Conservation (phyloP, 2,888 invertebrate genomes). For the Rotaria macrura region DNA sequence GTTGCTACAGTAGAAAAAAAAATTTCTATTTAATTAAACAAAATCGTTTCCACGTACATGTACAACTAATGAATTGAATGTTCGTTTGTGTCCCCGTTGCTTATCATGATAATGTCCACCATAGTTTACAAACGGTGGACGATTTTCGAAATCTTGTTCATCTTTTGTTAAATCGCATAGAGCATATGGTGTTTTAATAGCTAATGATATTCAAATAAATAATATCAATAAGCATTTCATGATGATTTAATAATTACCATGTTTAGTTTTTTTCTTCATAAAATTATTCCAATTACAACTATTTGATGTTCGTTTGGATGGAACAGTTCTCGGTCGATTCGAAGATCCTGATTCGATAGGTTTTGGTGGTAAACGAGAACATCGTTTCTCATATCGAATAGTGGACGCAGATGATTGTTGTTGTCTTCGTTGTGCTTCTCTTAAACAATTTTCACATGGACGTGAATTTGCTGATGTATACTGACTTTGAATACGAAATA, state of each 20-base stretch:
- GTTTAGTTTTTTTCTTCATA: background rate
- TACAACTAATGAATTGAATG: background rate
- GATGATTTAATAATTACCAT: background rate
- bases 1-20: background rate
- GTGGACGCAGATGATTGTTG: background rate
- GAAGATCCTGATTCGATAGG: background rate
- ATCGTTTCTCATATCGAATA: background rate
- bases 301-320: background rate
- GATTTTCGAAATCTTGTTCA: background rate
- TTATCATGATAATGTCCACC: background rate
- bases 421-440: background rate
- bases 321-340: background rate
- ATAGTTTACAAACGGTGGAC: background rate
- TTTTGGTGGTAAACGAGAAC: background rate
- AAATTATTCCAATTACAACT: background rate
- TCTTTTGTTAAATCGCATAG: background rate
- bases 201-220: background rate
- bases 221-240: background rate
- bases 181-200: background rate
- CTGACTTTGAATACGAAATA: background rate
- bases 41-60: background rate
- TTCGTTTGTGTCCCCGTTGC: background rate
- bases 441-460: background rate
- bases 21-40: too few species aligned
- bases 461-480: background rate